Evolutionary conservation across 1,140 invertebrate genomes (phyloP).

Genomic region (Drosophila prosaltans): DNA sequence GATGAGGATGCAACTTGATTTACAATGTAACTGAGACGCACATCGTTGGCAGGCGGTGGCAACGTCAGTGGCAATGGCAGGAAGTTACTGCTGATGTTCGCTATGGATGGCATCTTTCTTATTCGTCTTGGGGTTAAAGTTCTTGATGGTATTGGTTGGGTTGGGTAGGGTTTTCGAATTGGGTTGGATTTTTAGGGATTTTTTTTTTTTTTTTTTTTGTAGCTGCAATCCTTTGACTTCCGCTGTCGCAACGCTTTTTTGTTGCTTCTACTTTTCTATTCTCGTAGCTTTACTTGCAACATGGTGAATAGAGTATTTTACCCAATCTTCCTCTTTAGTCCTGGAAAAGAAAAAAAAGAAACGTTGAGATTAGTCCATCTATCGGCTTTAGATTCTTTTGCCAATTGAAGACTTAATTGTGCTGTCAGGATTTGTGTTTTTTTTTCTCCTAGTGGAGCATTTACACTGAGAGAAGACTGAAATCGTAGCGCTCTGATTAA

Average conservation of each 20-base stretch:
- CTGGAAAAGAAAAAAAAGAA: slow-evolving; percentile 22
- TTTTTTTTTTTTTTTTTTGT: slow-evolving; percentile 18
- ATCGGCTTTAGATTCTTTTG: slow-evolving; percentile 21
- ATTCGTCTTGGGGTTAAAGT: neutral
- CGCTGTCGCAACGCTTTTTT: slow-evolving; percentile 44
- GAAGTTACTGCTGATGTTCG: slow-evolving; percentile 65
- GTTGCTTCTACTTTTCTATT: slow-evolving; percentile 29
- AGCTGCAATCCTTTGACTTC: slow-evolving; percentile 54
- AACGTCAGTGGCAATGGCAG: slow-evolving; percentile 32
- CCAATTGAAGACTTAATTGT: slow-evolving; percentile 75
- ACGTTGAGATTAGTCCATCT: slow-evolving; percentile 44
- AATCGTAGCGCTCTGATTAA: neutral
- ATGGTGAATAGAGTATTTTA: slow-evolving; percentile 37
- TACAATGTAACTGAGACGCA: slow-evolving; percentile 74
- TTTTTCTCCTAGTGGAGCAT: slow-evolving; percentile 5
- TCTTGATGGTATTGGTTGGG: neutral
- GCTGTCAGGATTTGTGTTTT: slow-evolving; percentile 39
- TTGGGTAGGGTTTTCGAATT: neutral
- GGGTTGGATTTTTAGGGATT: neutral
- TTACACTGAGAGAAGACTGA: neutral
- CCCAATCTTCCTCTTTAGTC: slow-evolving; percentile 14
- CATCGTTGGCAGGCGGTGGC: slow-evolving; percentile 53
- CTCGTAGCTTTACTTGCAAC: slow-evolving; percentile 36
- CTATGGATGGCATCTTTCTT: slow-evolving; percentile 74
- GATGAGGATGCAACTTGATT: slow-evolving; percentile 66